Base-by-base conservation (phyloP, 1,140 invertebrate species). In the Harlomillsia oculata region DNA sequence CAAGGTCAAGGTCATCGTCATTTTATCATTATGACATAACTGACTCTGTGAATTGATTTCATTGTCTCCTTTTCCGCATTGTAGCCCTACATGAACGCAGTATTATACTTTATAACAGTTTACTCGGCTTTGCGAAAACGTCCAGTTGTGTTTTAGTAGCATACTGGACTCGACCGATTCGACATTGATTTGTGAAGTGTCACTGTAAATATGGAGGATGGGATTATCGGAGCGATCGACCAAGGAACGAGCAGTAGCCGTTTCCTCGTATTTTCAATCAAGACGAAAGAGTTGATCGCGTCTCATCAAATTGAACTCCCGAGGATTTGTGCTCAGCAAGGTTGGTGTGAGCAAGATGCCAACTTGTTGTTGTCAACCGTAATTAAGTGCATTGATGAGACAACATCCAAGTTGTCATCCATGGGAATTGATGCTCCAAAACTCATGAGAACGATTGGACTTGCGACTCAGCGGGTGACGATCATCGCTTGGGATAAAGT, bases 261-360 rank as follows among this genome's bases (percentile, higher is more conserved):
- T 66, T 96, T 98, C 77, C 78, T 92, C 70, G 85, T 88, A 71
- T 76, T 78, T 75, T 52, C 16, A 13, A 20, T 46, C 52, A 20
- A 26, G 5, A 81, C 84, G 25, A 82, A 84, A 18, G 80, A 88
- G 63, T 80, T 95, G 67, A 71, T 96, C 5, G 82, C 81, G 0
- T 82, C 84, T 18, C 83, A 94, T 72, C 85, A 91, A 66, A 80
- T 87, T 11, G 87, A 94, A 67, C 80, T 93, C 39, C 77, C 80
- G 44, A 81, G 84, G 52, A 73, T 82, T 9, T 82, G 79, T 65
- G 88, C 89, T 0, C 78, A 87, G 59, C 89, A 94, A 74, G 91
- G 91, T 67, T 98, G 93, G 93, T 84, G 87, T 5, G 95, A 99
- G 71, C 89, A 96, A 70, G 87, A 97, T 70, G 89, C 94, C 0